Evolutionary conservation across 2,113 vertebrate genomes (phyloP), one percentile per base, ranked within the genome.

Genomic region (Triplophysa dalaica): DNA sequence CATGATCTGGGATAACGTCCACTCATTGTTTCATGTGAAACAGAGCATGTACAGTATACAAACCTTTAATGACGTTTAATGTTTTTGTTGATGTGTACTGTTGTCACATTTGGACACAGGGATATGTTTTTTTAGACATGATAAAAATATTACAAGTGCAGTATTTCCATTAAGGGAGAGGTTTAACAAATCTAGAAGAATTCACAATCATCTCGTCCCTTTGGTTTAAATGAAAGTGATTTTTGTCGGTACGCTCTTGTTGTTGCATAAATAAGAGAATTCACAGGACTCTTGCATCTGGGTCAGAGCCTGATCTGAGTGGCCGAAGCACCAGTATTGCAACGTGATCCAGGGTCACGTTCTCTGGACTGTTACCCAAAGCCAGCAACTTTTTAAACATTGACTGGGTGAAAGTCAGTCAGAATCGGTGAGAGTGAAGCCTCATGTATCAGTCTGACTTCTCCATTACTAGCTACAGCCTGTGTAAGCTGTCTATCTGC

Each of bases 301-400:
- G 19, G 54, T 58, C 54, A 58, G n/a, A 58, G 19, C 54, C 19
- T 58, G 54, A n/a, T 58, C 54, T 58, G 54, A 6, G 17, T 17
- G 14, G 14, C 19, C 8, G 8, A 21, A 4, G 24, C 8, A 2
- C 14, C 14, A 43, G 24, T 14, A 41, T 26, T 24, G 16, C 64
- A 85, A 88, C 41, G 12, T 12, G 87, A 89, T 70, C 74, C 83
- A 33, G 43, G 75, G 3, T 70, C 13, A 29, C 1, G 73, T 38
- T 56, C 24, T 0, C 43, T 56, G 1, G 10, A 22, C 60, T 48
- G 83, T 87, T 48, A 86, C 80, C 74, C 77, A 70, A 85, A 86
- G 82, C 82, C 83, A 10, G 26, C n/a, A 56, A 66, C 86, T 82
- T 68, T 83, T 90, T 82, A 89, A 90, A 89, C 86, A 86, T 87